These are phyloP conservation scores for Oryzias curvinotus DNA, from an alignment of 2,113 vertebrate species.

Conservation along the genomic window DNA sequence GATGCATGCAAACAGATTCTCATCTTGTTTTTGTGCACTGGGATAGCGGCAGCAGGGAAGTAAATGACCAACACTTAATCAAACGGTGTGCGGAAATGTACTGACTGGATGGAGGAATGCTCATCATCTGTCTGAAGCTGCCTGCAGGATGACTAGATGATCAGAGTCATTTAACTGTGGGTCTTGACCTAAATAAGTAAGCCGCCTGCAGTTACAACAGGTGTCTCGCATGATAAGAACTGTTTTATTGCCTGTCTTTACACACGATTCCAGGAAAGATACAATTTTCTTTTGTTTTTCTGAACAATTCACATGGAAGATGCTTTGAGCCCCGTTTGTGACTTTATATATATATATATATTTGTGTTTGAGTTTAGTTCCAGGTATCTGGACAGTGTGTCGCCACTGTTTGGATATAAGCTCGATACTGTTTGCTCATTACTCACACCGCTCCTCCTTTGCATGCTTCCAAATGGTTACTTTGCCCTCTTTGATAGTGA, in stretches of 20 bases:
- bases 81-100: too few relatives aligned
- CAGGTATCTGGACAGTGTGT: constrained; percentile 19
- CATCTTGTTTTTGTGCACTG: too few relatives aligned
- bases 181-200: constrained; percentile 47
- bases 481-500: constrained; percentile 40
- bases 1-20: too few relatives aligned
- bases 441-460: constrained; percentile 40
- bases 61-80: too few relatives aligned
- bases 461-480: constrained; percentile 51
- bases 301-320: neutral
- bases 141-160: constrained; percentile 21
- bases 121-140: constrained; percentile 15
- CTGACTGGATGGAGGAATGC: too few relatives aligned
- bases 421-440: constrained; percentile 59
- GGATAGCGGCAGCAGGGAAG: too few relatives aligned
- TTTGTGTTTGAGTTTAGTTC: constrained; percentile 23
- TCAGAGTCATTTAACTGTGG: constrained; percentile 39
- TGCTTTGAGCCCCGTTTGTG: neutral
- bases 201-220: constrained; percentile 32
- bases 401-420: constrained; percentile 51
- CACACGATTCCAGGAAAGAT: constrained; percentile 6
- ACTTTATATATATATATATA: constrained; percentile 6
- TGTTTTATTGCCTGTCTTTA: constrained; percentile 41
- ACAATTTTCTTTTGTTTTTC: neutral
- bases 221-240: constrained; percentile 27